Evolutionary conservation across 1,140 invertebrate genomes (phyloP), one percentile per base, ranked within the genome.

Genomic region (Amphibalanus amphitrite): DNA sequence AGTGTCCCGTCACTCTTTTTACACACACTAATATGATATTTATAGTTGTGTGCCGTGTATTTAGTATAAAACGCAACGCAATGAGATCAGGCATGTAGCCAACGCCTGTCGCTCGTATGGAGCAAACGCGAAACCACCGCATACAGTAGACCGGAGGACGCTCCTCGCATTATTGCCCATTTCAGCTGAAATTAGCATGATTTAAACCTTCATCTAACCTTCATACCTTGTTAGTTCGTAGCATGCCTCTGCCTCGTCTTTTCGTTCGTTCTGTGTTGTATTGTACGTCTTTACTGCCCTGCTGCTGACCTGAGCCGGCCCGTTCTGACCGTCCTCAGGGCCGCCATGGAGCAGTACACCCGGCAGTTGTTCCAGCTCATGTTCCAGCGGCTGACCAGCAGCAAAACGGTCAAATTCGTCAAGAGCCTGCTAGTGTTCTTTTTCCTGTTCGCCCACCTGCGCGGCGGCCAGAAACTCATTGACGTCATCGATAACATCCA

Each of bases 371-470:
- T 97, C 79, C 83, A 92, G 3, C 78, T 98, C 69, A 82, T 98
- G 8, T 98, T 98, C 80, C 92, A 94, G 83, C 83, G 95, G 73
- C 82, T 98, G 59, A 90, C 90, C 6, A 90, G 89, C 0, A 92
- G 91, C 0, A 98, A 96, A 82, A 98, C 95, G 0, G 91, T 91
- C 0, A 97, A 98, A 82, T 97, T 89, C 80, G 85, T 97, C 1
- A 90, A 90, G 79, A 87, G 89, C 72, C 82, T 98, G 0, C 87
- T 97, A 67, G 89, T 93, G 0, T 97, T 97, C 82, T 89, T 97
- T 76, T 89, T 86, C 68, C 86, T 93, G 73, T 97, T 90, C 81
- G 84, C 87, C 10, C 86, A 91, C 67, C 89, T 90, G 79, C 90
- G 90, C 77, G 89, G 90, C 28, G 84, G 89, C 0, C 80, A 82